Evolutionary conservation across 1,140 invertebrate species (phyloP).

Genomic region (Aculops lycopersici): DNA sequence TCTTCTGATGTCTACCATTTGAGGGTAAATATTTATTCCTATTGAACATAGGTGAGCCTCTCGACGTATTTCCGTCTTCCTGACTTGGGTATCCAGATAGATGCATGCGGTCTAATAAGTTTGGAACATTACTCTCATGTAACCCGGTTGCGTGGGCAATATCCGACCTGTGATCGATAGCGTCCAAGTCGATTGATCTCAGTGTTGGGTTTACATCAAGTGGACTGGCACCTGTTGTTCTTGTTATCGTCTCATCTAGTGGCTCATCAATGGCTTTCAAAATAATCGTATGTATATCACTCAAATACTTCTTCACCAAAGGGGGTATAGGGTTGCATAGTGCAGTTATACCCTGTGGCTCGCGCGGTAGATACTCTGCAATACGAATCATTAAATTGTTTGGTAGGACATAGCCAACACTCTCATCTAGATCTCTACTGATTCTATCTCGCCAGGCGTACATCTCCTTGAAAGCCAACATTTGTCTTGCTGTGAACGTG

Average conservation of each 20-base stretch:
- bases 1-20: too few species aligned
- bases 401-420: conserved; percentile 24
- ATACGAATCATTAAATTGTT: background rate
- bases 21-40: too few species aligned
- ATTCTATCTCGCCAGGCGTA: conserved; percentile 57
- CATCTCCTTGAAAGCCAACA: conserved; percentile 43
- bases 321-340: background rate
- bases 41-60: too few species aligned
- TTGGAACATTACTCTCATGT: too few species aligned
- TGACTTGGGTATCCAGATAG: too few species aligned
- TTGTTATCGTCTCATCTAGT: background rate
- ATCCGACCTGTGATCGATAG: too few species aligned
- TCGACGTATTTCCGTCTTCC: too few species aligned
- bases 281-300: background rate
- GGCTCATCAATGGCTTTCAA: background rate
- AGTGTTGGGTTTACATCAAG: too few species aligned
- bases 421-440: conserved; percentile 66
- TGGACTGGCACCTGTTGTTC: too few species aligned
- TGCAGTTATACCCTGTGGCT: background rate
- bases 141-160: too few species aligned
- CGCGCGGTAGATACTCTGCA: background rate
- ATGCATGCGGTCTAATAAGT: too few species aligned
- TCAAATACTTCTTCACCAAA: background rate
- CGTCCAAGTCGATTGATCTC: too few species aligned
- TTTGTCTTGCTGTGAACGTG: conserved; percentile 48